Evolutionary conservation across 2,888 invertebrate species (phyloP).

Genomic region (Protodeltote pygarga): DNA sequence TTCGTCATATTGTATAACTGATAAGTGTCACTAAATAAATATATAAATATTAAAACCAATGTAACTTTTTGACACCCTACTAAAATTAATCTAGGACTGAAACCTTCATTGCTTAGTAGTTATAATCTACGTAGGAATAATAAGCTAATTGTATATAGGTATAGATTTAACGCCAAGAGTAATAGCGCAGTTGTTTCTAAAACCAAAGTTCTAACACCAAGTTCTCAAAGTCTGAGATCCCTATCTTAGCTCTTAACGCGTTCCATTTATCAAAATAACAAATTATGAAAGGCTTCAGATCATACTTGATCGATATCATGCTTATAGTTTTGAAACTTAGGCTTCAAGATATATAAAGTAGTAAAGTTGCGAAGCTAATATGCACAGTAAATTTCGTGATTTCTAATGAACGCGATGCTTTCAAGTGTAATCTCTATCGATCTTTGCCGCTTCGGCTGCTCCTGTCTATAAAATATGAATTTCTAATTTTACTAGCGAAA

Average conservation of each 20-base stretch:
- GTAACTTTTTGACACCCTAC: neutral
- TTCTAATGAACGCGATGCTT: slow-evolving; percentile 12
- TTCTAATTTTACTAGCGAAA: slow-evolving; percentile 52
- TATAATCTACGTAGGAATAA: neutral
- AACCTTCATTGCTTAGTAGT: neutral
- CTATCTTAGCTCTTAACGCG: slow-evolving; percentile 26
- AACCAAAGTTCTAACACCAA: slow-evolving; percentile 16
- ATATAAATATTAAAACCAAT: slow-evolving; percentile 2
- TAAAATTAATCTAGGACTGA: neutral
- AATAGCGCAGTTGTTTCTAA: slow-evolving; percentile 21
- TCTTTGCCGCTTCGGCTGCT: slow-evolving; percentile 15
- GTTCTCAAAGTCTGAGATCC: slow-evolving; percentile 36
- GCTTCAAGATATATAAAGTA: slow-evolving; percentile 17
- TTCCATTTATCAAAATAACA: slow-evolving; percentile 46
- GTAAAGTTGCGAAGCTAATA: too few relatives aligned
- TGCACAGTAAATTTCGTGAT: slow-evolving; percentile 4
- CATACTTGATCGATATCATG: slow-evolving; percentile 34
- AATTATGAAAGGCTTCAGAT: slow-evolving; percentile 35
- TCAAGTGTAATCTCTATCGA: slow-evolving; percentile 23
- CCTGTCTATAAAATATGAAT: slow-evolving; percentile 43
- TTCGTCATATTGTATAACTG: slow-evolving; percentile 18
- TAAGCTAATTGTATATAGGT: neutral
- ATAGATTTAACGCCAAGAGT: slow-evolving; percentile 8
- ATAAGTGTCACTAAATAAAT: slow-evolving; percentile 12
- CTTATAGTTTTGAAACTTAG: slow-evolving; percentile 20